phyloP scores from a whole-genome alignment of 2,888 invertebrate species.

The Scaptomyza parva region DNA sequence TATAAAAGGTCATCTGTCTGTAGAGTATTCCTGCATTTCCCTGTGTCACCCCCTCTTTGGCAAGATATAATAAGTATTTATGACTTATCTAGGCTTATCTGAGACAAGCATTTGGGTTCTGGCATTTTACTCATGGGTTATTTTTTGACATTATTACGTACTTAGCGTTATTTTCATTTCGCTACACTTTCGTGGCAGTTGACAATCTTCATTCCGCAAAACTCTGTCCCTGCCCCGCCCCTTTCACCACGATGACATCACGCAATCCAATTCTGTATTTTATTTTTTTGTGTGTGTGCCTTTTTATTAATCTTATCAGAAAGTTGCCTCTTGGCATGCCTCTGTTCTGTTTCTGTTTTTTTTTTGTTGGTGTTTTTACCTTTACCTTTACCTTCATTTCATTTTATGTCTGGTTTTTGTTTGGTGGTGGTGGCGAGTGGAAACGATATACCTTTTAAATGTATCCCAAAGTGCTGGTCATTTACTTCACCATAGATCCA shows the following conservation, averaged over 20 bases:
- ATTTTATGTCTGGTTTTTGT: conserved; percentile 27
- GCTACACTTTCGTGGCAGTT: conserved; percentile 45
- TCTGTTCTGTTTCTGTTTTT: conserved; percentile 1
- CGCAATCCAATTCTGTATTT: conserved; percentile 22
- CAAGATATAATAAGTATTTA: conserved; percentile 10
- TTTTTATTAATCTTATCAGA: conserved; percentile 74
- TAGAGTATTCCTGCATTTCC: conserved; percentile 14
- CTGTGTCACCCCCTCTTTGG: neutral
- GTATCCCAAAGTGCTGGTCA: conserved; percentile 39
- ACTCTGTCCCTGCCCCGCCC: neutral
- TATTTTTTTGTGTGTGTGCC: conserved; percentile 6
- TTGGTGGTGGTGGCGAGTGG: conserved; percentile 4
- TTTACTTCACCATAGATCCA: conserved; percentile 20
- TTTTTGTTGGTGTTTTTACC: conserved; percentile 1
- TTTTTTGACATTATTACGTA: conserved; percentile 48
- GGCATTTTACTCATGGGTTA: conserved; percentile 34
- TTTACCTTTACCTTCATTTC: conserved; percentile 44
- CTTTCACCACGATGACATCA: conserved; percentile 55
- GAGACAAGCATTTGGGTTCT: neutral
- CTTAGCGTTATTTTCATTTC: conserved; percentile 29
- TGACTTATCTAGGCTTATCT: conserved; percentile 42
- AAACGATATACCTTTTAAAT: conserved; percentile 32
- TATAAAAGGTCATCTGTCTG: conserved; percentile 51
- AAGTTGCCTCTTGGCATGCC: conserved; percentile 58
- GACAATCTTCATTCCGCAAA: conserved; percentile 41